Conservation (phyloP, 2,113 vertebrate genomes). For the Serinus canaria region DNA sequence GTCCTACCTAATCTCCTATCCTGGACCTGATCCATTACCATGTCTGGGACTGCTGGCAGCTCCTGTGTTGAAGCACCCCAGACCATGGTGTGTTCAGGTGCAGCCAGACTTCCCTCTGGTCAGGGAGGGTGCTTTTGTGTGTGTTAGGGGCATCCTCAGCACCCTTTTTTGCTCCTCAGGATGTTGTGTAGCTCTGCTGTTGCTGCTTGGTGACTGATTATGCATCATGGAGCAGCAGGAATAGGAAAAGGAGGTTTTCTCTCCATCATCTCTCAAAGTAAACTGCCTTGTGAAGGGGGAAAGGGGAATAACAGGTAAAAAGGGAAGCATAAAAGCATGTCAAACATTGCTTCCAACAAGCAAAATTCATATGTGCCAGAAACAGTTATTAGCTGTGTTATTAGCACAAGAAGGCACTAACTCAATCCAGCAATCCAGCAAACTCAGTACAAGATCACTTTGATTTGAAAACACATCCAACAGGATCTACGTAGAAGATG, state of each 20-base stretch:
- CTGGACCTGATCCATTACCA: neutral
- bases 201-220: neutral
- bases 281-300: neutral
- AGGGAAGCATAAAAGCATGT: neutral
- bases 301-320: neutral
- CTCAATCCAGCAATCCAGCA: neutral
- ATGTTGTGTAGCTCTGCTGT: neutral
- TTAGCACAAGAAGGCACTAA: neutral
- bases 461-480: neutral
- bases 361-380: neutral
- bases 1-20: neutral
- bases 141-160: neutral
- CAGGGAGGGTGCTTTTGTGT: neutral
- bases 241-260: neutral
- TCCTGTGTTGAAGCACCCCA: neutral
- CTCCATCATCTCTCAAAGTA: neutral
- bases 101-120: neutral
- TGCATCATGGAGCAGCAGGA: neutral
- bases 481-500: neutral
- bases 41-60: neutral
- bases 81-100: accelerated
- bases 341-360: neutral
- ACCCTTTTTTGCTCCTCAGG: neutral
- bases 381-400: neutral
- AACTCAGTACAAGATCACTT: neutral